Base-by-base conservation (phyloP, 2,888 invertebrate genomes). In the Lycophotia porphyrea region DNA sequence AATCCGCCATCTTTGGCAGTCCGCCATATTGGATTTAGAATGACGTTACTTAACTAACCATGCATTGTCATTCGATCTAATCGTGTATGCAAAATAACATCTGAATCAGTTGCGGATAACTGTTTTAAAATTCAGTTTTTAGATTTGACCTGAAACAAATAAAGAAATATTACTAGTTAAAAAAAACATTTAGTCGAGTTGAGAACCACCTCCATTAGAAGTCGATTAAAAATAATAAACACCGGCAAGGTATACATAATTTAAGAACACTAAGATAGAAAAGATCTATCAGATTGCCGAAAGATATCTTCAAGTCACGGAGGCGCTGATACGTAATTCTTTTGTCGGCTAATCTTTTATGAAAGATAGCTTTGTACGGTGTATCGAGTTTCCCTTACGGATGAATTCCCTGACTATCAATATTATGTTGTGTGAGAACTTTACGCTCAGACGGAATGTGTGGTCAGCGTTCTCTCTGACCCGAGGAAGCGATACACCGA, bases 281-380 rank as follows among this genome's bases (percentile, higher is more conserved):
- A 67, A 67, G 58, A 75, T 78, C n/a, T n/a, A 80, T 80, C 66
- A 52, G 73, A 77, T 78, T 42, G 76, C 61, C 36, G 24, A 75
- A 79, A 80, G 76, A 84, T 77, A 81, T 81, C 74, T 84, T 68
- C 79, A 78, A 82, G 84, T 82, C 86, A 84, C 86, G 80, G 31
- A 84, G 78, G 76, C 73, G 81, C 76, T 78, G 88, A 82, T 79
- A 79, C 68, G 67, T 77, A 79, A 79, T 78, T 82, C 86, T 79
- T 87, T 86, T 87, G 87, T 87, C 77, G 52, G 83, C 83, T 71
- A 86, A 80, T 87, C 80, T 85, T 83, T 82, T 80, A 84, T 84
- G 70, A 81, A 86, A 76, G 84, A 81, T 84, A 76, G 66, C 87
- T 84, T 78, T 76, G 86, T 70, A 49, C 63, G 52, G 31, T 72